These are phyloP conservation scores for Bombycilla garrulus DNA, from an alignment of 2,113 vertebrate genomes.

Conservation along the genomic window DNA sequence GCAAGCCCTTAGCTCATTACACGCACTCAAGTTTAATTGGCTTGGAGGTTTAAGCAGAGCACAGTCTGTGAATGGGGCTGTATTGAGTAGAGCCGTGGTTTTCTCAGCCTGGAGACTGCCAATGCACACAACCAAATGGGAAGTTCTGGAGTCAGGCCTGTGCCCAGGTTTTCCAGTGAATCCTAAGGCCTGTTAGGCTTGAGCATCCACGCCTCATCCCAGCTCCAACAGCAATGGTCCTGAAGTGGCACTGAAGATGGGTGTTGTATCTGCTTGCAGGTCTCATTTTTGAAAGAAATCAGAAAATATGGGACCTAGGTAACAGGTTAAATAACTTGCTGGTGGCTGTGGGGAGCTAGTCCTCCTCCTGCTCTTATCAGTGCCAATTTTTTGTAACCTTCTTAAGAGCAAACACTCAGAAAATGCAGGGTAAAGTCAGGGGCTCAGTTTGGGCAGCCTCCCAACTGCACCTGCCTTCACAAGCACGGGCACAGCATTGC, in stretches of 20 bases:
- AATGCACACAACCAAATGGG: not conserved
- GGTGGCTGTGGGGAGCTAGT: not conserved
- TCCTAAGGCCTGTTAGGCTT: not conserved
- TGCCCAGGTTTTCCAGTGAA: not conserved
- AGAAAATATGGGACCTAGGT: not conserved
- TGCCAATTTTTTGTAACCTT: not conserved
- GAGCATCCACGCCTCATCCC: not conserved
- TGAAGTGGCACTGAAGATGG: not conserved
- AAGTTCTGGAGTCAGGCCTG: not conserved
- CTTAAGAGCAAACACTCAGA: not conserved
- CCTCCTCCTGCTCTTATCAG: not conserved
- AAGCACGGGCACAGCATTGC: not conserved
- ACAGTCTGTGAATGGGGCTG: not conserved
- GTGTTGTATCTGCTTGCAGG: accelerated
- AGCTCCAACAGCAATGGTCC: not conserved
- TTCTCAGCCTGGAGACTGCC: not conserved
- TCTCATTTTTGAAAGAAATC: not conserved
- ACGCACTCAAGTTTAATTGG: not conserved
- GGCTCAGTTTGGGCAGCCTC: not conserved
- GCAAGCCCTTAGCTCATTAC: not conserved
- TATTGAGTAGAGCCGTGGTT: not conserved
- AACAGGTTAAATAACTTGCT: not conserved
- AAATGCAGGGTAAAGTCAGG: not conserved
- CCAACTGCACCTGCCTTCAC: not conserved
- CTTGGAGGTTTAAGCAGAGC: not conserved